Percentiles rank a stretch among this genome's conserved stretches.
These are phyloP conservation scores for Helicorthomorpha holstii DNA, from an alignment of 1,140 invertebrate genomes.

Conservation along the genomic window DNA sequence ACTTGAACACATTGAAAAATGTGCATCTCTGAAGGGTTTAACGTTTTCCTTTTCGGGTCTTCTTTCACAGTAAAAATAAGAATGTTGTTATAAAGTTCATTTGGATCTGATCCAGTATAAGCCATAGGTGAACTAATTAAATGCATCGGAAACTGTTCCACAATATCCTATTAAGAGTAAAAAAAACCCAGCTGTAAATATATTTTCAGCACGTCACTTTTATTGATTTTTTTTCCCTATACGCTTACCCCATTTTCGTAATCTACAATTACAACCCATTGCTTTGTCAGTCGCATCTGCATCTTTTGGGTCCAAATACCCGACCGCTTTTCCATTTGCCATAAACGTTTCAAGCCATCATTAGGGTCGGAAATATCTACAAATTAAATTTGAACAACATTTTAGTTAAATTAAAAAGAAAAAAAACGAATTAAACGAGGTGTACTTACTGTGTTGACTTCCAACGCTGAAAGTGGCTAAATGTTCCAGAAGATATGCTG, in stretches of 20 bases:
- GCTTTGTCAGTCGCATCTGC: conserved; percentile 70
- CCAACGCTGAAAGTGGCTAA: conserved; percentile 89
- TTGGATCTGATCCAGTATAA: conserved; percentile 87
- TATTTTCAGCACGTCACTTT: neutral
- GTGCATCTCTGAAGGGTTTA: conserved; percentile 77
- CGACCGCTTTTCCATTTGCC: conserved; percentile 92
- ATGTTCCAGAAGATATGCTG: conserved; percentile 83
- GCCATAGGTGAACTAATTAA: conserved; percentile 88
- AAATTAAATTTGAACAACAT: too few species aligned
- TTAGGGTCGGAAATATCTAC: too few species aligned
- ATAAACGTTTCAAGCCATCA: conserved; percentile 86
- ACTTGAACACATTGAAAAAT: conserved; percentile 62
- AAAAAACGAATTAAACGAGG: too few species aligned
- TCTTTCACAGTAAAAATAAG: conserved; percentile 77
- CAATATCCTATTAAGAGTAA: conserved; percentile 60
- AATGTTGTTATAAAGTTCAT: conserved; percentile 97
- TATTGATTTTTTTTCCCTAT: conserved; percentile 1
- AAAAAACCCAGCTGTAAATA: conserved; percentile 4
- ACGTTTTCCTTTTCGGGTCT: conserved; percentile 33
- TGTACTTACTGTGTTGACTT: neutral
- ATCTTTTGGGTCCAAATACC: conserved; percentile 99
- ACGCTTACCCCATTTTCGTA: conserved; percentile 82
- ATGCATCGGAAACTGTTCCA: conserved; percentile 85
- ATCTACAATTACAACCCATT: conserved; percentile 84
- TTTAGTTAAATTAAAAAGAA: too few species aligned